Conservation (phyloP, 2,113 vertebrate species). For the Anarhynchus alexandrinus region DNA sequence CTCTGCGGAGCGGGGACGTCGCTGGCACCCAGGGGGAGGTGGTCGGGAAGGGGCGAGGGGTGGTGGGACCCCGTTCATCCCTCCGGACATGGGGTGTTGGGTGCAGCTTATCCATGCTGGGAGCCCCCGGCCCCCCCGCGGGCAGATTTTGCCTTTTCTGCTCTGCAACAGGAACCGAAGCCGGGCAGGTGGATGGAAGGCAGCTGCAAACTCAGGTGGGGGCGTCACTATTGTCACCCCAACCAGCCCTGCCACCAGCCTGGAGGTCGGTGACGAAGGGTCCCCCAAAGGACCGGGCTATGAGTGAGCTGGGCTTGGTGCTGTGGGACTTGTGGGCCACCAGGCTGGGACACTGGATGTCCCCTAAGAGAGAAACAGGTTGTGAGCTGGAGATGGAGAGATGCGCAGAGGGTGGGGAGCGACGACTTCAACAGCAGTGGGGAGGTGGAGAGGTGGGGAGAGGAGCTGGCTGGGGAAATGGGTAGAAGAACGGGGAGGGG, state of each 20-base stretch:
- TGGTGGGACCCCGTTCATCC: background rate
- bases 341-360: background rate
- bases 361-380: rapidly evolving
- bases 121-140: rapidly evolving
- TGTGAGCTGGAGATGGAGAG: background rate
- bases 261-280: rapidly evolving
- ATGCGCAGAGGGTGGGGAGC: background rate
- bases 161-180: rapidly evolving
- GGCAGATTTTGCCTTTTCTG: background rate
- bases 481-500: background rate
- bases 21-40: background rate
- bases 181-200: background rate
- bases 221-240: background rate
- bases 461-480: background rate
- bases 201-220: background rate
- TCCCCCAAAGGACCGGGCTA: rapidly evolving
- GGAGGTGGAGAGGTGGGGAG: background rate
- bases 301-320: background rate
- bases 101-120: rapidly evolving
- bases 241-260: background rate
- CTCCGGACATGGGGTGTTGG: rapidly evolving
- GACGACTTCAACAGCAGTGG: rapidly evolving
- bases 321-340: background rate
- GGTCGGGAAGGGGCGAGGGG: background rate
- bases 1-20: background rate